Conservation (phyloP, 2,113 vertebrate genomes). For the Eleginops maclovinus region DNA sequence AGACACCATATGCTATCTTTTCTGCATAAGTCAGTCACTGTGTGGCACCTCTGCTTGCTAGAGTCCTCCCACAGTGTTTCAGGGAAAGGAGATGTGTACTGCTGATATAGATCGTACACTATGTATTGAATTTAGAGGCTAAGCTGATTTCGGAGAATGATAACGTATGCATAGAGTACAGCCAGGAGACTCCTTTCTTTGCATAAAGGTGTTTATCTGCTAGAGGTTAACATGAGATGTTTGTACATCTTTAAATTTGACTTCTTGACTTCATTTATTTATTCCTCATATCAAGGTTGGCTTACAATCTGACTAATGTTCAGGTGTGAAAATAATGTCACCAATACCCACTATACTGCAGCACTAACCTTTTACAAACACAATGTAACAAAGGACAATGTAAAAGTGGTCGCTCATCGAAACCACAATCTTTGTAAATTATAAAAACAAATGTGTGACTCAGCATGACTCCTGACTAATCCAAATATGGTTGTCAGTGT, state of each 20-base stretch:
- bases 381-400: too few relatives aligned
- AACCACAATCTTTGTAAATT: too few relatives aligned
- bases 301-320: background rate
- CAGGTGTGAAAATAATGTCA: too few relatives aligned
- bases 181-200: background rate
- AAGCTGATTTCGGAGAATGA: slow-evolving; percentile 18
- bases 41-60: slow-evolving; percentile 45
- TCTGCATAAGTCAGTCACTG: slow-evolving; percentile 12
- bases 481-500: too few relatives aligned
- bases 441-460: too few relatives aligned
- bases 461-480: too few relatives aligned
- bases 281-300: background rate
- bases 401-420: too few relatives aligned
- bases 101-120: background rate
- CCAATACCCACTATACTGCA: too few relatives aligned
- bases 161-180: slow-evolving; percentile 6
- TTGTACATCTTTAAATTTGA: background rate
- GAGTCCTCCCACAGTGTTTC: slow-evolving; percentile 23
- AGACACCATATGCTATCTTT: slow-evolving; percentile 42
- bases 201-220: background rate
- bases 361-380: too few relatives aligned
- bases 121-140: slow-evolving; percentile 3
- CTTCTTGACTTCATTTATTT: background rate
- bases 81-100: slow-evolving; percentile 34
- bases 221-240: background rate